These are phyloP conservation scores for Natrix natrix DNA, from an alignment of 2,797 vertebrate genomes.

Conservation along the genomic window DNA sequence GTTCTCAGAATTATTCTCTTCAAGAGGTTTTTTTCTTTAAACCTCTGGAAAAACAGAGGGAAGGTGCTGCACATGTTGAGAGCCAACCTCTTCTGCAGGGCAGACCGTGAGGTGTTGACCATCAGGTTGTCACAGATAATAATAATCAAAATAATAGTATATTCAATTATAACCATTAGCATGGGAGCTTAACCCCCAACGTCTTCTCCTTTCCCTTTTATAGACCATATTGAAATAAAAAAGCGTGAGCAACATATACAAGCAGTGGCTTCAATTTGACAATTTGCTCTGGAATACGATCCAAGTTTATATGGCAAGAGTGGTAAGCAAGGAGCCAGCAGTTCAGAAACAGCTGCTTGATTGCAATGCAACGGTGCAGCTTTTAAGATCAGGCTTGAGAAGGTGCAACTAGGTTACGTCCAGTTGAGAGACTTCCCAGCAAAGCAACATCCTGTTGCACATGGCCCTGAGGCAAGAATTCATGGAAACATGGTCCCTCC, in stretches of 20 bases:
- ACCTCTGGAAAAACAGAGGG: neutral
- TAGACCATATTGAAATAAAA: too few species aligned
- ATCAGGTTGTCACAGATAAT: neutral
- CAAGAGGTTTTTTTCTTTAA: neutral
- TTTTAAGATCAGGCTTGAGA: neutral
- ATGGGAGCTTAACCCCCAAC: neutral
- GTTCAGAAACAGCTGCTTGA: neutral
- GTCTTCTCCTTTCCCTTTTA: neutral
- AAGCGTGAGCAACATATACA: too few species aligned
- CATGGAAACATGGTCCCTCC: too few species aligned
- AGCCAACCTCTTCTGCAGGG: neutral
- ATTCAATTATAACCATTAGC: neutral
- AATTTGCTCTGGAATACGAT: neutral
- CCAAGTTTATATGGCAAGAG: neutral
- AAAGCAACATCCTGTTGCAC: neutral
- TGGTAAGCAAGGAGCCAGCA: neutral
- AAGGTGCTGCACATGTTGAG: neutral
- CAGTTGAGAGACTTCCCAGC: neutral
- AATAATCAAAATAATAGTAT: neutral
- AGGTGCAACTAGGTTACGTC: neutral
- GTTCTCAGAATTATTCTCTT: neutral
- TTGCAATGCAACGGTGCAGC: neutral
- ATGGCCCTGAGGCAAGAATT: neutral
- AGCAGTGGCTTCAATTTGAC: neutral
- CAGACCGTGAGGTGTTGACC: neutral